These are phyloP conservation scores for Merodon equestris DNA, from an alignment of 2,888 invertebrate genomes.

Conservation along the genomic window DNA sequence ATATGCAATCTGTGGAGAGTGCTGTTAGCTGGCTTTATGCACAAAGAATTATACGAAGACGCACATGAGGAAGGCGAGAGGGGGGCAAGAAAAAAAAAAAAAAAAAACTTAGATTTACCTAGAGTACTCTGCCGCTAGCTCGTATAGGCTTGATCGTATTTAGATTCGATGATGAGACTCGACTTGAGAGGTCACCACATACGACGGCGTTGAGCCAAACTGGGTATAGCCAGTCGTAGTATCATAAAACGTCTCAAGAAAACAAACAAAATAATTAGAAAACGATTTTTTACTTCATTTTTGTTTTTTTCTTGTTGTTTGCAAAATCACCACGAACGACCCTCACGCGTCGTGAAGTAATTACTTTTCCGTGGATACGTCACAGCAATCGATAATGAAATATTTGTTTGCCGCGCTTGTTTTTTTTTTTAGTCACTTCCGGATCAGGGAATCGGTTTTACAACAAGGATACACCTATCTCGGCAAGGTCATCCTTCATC, in stretches of 20 bases:
- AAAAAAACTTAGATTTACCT: too few relatives aligned
- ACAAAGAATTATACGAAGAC: constrained; percentile 29
- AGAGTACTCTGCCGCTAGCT: too few relatives aligned
- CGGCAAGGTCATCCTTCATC: constrained; percentile 15
- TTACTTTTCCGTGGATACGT: constrained; percentile 12
- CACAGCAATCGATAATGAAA: neutral
- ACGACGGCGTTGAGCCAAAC: constrained; percentile 7
- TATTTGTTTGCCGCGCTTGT: neutral
- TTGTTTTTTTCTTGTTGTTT: too few relatives aligned
- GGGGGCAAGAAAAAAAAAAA: neutral
- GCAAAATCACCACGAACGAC: constrained; percentile 35
- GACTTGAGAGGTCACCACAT: constrained; percentile 17
- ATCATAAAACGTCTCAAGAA: neutral
- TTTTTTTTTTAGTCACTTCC: too few relatives aligned
- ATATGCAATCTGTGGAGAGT: constrained; percentile 30
- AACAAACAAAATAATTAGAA: constrained; percentile 46
- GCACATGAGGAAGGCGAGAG: constrained; percentile 9
- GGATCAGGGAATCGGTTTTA: neutral
- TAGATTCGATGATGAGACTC: too few relatives aligned
- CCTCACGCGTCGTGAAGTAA: constrained; percentile 35
- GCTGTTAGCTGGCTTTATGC: constrained; percentile 49
- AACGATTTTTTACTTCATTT: constrained; percentile 35
- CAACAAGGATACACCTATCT: neutral
- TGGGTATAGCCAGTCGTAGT: neutral
- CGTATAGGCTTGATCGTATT: neutral